Percentiles rank a stretch among this genome's conserved stretches.
Conservation (phyloP, 2,797 vertebrate genomes). For the Glossophaga mutica region DNA sequence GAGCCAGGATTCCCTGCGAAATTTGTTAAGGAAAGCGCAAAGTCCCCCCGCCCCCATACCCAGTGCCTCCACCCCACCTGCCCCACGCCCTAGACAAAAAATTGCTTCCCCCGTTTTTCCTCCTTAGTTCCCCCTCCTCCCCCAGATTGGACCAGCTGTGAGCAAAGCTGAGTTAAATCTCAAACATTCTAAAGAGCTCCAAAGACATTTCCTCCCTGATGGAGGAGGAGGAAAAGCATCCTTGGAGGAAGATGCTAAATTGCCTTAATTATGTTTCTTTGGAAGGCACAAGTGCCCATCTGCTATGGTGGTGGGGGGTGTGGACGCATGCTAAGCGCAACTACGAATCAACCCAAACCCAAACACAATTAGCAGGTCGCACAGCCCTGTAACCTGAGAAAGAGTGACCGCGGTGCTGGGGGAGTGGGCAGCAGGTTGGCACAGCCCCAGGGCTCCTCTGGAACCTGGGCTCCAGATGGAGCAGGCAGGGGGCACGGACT, state of each 20-base stretch:
- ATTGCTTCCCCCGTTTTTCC: neutral
- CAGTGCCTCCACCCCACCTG: rapidly evolving
- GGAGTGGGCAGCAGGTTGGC: neutral
- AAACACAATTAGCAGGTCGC: conserved; percentile 28
- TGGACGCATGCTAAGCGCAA: neutral
- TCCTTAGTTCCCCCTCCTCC: neutral
- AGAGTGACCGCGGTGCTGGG: rapidly evolving
- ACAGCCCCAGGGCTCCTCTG: neutral
- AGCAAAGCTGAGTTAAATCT: neutral
- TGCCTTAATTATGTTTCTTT: conserved; percentile 64
- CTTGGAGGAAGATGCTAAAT: conserved; percentile 66
- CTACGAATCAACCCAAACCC: conserved; percentile 54
- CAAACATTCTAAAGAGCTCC: conserved; percentile 12
- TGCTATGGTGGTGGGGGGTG: conserved; percentile 33
- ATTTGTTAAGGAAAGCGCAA: neutral
- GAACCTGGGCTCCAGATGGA: neutral
- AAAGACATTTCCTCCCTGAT: conserved; percentile 31
- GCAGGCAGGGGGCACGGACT: neutral
- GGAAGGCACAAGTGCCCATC: conserved; percentile 54
- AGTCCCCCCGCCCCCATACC: rapidly evolving
- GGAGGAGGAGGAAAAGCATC: conserved; percentile 45
- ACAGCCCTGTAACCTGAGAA: neutral
- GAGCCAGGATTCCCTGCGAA: neutral
- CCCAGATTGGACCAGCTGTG: conserved; percentile 7
- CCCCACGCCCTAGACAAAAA: neutral